A percentile compares a stretch with the other conserved stretches of the same genome.
phyloP scores from a whole-genome alignment of 2,888 invertebrate genomes.

The Hirtodrosophila histrioides region DNA sequence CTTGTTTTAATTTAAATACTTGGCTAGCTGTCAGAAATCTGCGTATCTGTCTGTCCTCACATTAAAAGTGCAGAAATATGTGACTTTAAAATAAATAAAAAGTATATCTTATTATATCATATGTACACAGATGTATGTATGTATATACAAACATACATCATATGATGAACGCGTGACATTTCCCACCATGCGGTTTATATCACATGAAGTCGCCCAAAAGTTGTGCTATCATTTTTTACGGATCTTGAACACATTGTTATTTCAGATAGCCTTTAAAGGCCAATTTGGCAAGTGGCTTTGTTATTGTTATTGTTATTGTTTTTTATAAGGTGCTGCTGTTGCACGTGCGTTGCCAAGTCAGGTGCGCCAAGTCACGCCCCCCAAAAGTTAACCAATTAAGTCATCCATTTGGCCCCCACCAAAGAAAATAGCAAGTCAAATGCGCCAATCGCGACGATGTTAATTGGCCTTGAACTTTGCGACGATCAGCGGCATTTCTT shows the following conservation, averaged over 20 bases:
- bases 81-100: slow-evolving; percentile 9
- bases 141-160: too few relatives aligned
- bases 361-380: slow-evolving; percentile 37
- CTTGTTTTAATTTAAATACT: slow-evolving; percentile 3
- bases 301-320: background rate
- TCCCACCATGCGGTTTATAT: too few relatives aligned
- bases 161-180: too few relatives aligned
- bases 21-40: slow-evolving; percentile 17
- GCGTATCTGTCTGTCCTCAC: slow-evolving; percentile 14
- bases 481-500: slow-evolving; percentile 33
- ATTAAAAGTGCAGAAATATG: slow-evolving; percentile 8
- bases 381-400: slow-evolving; percentile 28
- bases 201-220: background rate
- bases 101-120: slow-evolving; percentile 11
- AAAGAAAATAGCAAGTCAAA: slow-evolving; percentile 13
- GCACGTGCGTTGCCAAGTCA: slow-evolving; percentile 33
- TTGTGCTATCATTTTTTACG: too few relatives aligned
- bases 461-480: slow-evolving; percentile 66
- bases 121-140: too few relatives aligned
- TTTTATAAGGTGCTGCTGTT: background rate
- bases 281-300: slow-evolving; percentile 19
- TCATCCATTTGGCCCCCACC: slow-evolving; percentile 21
- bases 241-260: too few relatives aligned
- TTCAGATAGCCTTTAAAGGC: background rate
- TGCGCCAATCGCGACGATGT: slow-evolving; percentile 58